These are phyloP conservation scores for Sarcophilus harrisii DNA, from an alignment of 2,797 vertebrate genomes.

Conservation along the genomic window DNA sequence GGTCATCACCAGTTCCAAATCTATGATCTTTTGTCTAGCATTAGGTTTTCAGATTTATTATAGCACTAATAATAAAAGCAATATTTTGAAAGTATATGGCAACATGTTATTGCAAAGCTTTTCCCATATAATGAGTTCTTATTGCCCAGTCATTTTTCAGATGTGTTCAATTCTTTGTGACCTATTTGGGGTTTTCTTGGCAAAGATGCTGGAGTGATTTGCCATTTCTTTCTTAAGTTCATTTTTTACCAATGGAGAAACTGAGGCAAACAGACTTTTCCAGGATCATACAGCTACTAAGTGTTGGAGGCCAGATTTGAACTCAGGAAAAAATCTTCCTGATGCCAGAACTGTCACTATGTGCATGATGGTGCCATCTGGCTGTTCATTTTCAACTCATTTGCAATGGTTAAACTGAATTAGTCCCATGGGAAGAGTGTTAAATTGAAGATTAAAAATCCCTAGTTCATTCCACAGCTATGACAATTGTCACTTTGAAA, in stretches of 20 bases:
- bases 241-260: not conserved
- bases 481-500: not conserved
- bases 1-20: not conserved
- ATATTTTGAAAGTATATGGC: not conserved
- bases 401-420: not conserved
- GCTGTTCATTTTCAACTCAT: not conserved
- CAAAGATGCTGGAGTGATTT: not conserved
- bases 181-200: not conserved
- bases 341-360: not conserved
- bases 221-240: not conserved
- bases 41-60: not conserved
- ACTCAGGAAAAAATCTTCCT: not conserved
- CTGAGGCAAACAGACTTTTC: not conserved
- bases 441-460: not conserved
- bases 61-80: not conserved
- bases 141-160: not conserved
- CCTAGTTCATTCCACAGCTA: not conserved
- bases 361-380: not conserved
- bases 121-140: not conserved
- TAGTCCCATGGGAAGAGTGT: not conserved
- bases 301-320: not conserved
- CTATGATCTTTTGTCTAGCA: conserved; percentile 3
- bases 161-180: not conserved
- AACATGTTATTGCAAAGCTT: not conserved
- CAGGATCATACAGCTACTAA: not conserved